phyloP scores from a whole-genome alignment of 2,888 invertebrate genomes.

The Thymelicus lineola region DNA sequence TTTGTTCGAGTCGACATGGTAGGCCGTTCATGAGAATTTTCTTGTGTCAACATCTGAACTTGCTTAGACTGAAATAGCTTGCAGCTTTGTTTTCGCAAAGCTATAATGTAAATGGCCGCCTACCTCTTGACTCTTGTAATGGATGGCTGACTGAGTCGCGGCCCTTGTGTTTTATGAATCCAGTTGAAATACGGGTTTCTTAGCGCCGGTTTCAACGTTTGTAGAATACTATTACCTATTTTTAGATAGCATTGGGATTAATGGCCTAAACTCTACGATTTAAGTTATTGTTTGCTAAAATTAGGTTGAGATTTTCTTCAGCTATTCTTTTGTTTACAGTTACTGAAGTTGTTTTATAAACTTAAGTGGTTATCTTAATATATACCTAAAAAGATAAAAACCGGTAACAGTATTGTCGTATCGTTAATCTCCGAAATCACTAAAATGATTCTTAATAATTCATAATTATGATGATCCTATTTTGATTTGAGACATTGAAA shows the following conservation, averaged over 20 bases:
- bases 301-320: neutral
- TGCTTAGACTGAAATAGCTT: constrained; percentile 75
- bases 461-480: too few species aligned
- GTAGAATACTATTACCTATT: neutral
- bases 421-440: too few species aligned
- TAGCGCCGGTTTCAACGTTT: constrained; percentile 10
- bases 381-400: too few species aligned
- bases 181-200: constrained; percentile 28
- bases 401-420: too few species aligned
- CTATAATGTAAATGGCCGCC: constrained; percentile 48
- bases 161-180: constrained; percentile 27
- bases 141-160: constrained; percentile 26
- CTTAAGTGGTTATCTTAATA: too few species aligned
- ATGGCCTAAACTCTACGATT: neutral
- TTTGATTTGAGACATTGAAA: too few species aligned
- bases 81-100: constrained; percentile 76
- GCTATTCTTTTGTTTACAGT: neutral
- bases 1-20: constrained; percentile 74
- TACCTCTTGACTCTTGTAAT: constrained; percentile 27
- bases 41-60: constrained; percentile 79
- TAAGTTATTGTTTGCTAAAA: neutral
- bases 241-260: neutral
- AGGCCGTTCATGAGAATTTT: constrained; percentile 83
- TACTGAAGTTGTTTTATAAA: too few species aligned
- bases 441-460: too few species aligned